Percentiles rank a stretch among this genome's conserved stretches.
Conservation (phyloP, 2,113 vertebrate genomes). For the Pollimyrus isidori region DNA sequence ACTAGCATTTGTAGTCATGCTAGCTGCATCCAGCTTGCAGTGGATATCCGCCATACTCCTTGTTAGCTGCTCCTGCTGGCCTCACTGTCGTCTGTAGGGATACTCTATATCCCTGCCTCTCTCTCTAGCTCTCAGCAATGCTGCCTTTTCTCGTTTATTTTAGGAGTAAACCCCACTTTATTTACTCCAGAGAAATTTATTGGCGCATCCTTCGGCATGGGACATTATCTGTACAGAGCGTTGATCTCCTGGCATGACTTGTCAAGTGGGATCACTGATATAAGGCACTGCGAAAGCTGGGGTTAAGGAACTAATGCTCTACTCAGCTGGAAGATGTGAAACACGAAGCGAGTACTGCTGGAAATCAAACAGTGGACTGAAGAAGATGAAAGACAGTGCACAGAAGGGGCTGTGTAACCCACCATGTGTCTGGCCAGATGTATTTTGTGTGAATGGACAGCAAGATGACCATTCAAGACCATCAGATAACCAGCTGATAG, state of each 20-base stretch:
- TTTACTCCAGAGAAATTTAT: constrained; percentile 21
- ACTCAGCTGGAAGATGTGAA: constrained; percentile 27
- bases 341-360: constrained; percentile 15
- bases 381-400: constrained; percentile 1
- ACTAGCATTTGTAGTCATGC: constrained; percentile 27
- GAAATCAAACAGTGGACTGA: constrained; percentile 14
- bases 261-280: constrained; percentile 29
- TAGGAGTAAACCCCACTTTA: constrained; percentile 19
- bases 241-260: constrained; percentile 31
- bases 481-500: not conserved
- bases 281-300: constrained; percentile 23
- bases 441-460: not conserved
- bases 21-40: constrained; percentile 26
- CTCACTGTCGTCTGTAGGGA: constrained; percentile 36
- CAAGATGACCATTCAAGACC: not conserved
- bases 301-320: constrained; percentile 28
- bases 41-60: constrained; percentile 34
- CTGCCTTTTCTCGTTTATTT: constrained; percentile 20
- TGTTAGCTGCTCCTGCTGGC: constrained; percentile 51
- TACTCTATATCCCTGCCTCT: not conserved
- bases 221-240: constrained; percentile 28
- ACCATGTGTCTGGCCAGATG: not conserved
- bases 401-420: not conserved
- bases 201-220: not conserved
- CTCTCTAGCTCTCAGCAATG: constrained; percentile 6